These are phyloP conservation scores for Drosophila ogumai DNA, from an alignment of 1,140 invertebrate species.

Conservation along the genomic window DNA sequence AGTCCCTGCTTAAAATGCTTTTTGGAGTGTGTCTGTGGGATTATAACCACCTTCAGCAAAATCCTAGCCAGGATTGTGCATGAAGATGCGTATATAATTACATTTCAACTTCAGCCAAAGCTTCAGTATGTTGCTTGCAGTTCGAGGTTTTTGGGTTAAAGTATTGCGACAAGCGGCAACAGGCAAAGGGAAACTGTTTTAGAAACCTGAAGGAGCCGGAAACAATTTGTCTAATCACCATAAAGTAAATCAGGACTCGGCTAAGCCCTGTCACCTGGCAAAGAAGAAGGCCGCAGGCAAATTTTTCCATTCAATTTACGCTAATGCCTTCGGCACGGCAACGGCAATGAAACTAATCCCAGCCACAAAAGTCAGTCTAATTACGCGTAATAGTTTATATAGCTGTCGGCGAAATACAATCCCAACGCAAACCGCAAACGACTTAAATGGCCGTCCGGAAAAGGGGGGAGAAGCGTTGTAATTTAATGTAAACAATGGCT, in stretches of 20 bases:
- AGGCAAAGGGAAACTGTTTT: conserved; percentile 5
- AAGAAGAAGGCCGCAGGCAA: background rate
- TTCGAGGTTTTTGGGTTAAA: conserved; percentile 14
- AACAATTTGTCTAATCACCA: conserved; percentile 15
- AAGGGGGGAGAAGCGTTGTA: conserved; percentile 42
- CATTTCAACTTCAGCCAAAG: conserved; percentile 38
- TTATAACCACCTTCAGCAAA: conserved; percentile 45
- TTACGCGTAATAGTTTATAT: conserved; percentile 68
- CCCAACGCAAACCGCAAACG: conserved; percentile 48
- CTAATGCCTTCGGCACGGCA: conserved; percentile 54
- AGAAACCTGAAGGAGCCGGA: background rate
- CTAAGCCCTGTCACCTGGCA: conserved; percentile 8
- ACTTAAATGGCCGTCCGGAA: conserved; percentile 50
- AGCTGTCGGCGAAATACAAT: conserved; percentile 22
- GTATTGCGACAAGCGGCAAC: conserved; percentile 2
- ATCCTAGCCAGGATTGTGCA: conserved; percentile 27
- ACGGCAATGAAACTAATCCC: conserved; percentile 27
- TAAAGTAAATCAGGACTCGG: conserved; percentile 8
- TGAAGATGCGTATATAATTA: conserved; percentile 49
- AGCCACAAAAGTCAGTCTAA: conserved; percentile 54
- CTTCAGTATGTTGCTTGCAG: conserved; percentile 7
- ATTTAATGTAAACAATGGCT: conserved; percentile 50
- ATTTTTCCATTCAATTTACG: conserved; percentile 63
- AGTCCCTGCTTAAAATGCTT: conserved; percentile 56
- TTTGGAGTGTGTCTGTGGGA: conserved; percentile 49